Evolutionary conservation across 2,113 vertebrate species (phyloP).

Genomic region (Caracal caracal): DNA sequence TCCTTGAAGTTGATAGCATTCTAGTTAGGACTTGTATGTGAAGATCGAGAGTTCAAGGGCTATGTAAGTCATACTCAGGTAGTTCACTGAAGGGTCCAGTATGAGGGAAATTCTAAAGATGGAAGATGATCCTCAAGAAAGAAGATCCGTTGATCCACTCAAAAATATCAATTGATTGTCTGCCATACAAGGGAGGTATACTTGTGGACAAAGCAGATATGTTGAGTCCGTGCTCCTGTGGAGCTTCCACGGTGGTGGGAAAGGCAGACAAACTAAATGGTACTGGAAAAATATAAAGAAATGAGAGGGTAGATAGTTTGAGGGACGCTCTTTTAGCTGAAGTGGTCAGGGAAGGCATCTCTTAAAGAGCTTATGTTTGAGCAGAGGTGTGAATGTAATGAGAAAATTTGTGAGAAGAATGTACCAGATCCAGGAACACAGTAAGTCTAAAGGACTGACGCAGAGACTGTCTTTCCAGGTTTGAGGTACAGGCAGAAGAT

Average conservation of each 20-base stretch:
- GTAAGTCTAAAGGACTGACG: background rate
- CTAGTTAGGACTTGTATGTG: background rate
- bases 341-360: background rate
- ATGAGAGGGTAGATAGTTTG: background rate
- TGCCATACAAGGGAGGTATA: background rate
- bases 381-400: background rate
- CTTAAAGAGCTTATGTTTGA: background rate
- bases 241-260: background rate
- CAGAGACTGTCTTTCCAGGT: background rate
- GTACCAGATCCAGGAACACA: background rate
- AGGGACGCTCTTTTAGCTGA: background rate
- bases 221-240: background rate
- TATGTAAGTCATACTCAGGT: background rate
- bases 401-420: background rate
- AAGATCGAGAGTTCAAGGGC: background rate
- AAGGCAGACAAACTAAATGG: background rate
- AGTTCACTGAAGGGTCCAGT: background rate
- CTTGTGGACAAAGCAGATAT: background rate
- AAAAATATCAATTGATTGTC: background rate
- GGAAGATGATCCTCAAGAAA: background rate
- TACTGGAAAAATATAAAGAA: background rate
- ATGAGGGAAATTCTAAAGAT: background rate
- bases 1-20: constrained; percentile 11
- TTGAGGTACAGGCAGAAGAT: background rate
- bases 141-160: background rate